Conservation (phyloP, 2,113 vertebrate species). For the Paraplagusia blochii region DNA sequence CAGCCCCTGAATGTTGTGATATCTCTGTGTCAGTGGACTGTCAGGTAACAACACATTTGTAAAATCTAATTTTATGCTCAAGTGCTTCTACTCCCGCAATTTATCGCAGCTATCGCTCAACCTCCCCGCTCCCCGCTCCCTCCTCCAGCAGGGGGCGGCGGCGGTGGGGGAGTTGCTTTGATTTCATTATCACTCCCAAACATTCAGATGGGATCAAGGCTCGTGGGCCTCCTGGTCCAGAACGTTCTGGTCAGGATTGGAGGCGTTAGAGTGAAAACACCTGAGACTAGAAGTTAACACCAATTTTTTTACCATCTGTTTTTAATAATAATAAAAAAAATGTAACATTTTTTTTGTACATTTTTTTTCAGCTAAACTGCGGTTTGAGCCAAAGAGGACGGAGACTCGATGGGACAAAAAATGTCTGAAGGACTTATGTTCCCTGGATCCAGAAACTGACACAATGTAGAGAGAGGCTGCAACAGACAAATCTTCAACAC, state of each 20-base stretch:
- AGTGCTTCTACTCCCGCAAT: constrained; percentile 78
- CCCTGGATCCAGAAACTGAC: constrained; percentile 40
- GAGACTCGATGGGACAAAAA: too few species aligned
- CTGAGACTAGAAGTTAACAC: constrained; percentile 17
- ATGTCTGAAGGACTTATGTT: too few species aligned
- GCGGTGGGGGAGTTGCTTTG: constrained; percentile 70
- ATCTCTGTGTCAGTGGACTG: constrained; percentile 77
- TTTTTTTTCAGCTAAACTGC: too few species aligned
- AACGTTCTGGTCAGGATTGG: constrained; percentile 60
- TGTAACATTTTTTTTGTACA: too few species aligned
- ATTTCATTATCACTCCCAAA: constrained; percentile 79
- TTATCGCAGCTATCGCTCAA: constrained; percentile 73
- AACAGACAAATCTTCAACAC: constrained; percentile 52
- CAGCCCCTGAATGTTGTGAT: constrained; percentile 72
- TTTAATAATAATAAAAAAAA: too few species aligned
- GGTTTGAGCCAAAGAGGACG: too few species aligned
- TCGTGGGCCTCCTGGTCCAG: constrained; percentile 54
- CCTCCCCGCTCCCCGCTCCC: constrained; percentile 35
- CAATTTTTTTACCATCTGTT: constrained; percentile 22
- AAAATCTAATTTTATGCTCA: constrained; percentile 88
- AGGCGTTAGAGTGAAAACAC: constrained; percentile 50
- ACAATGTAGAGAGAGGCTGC: constrained; percentile 57
- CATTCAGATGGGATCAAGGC: constrained; percentile 71
- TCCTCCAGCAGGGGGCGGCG: constrained; percentile 12
- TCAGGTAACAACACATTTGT: constrained; percentile 84